Evolutionary conservation across 2,113 vertebrate species (phyloP).

Genomic region (Gavialis gangeticus): DNA sequence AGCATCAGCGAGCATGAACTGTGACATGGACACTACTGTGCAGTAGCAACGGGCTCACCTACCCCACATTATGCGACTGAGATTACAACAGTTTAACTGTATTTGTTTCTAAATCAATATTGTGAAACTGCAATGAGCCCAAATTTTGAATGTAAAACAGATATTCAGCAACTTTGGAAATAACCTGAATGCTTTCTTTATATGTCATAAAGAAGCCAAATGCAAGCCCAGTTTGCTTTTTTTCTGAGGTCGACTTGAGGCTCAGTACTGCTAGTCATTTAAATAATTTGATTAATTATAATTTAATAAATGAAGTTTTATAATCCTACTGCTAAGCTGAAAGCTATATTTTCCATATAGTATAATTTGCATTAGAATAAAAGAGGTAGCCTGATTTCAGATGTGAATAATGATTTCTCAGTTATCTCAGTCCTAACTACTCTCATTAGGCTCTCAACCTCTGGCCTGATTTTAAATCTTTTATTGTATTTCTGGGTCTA

Average conservation of each 20-base stretch:
- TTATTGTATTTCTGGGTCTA: neutral
- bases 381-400: neutral
- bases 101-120: neutral
- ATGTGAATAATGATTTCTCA: neutral
- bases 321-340: slow-evolving; percentile 3
- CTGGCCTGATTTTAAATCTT: neutral
- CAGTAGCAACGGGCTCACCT: too few species aligned
- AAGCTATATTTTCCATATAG: neutral
- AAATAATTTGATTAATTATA: neutral
- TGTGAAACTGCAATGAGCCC: slow-evolving; percentile 4
- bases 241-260: neutral
- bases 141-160: slow-evolving; percentile 3
- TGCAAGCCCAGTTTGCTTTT: neutral
- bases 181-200: neutral
- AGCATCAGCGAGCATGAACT: too few species aligned
- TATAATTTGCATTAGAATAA: too few species aligned
- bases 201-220: neutral
- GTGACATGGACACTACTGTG: too few species aligned
- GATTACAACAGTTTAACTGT: neutral
- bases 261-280: neutral
- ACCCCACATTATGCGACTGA: neutral
- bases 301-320: neutral
- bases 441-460: accelerated
- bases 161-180: neutral
- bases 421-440: neutral